Percentiles rank a stretch among this genome's conserved stretches.
Evolutionary conservation across 2,888 invertebrate genomes (phyloP).

Genomic region (Agrypnus murinus): DNA sequence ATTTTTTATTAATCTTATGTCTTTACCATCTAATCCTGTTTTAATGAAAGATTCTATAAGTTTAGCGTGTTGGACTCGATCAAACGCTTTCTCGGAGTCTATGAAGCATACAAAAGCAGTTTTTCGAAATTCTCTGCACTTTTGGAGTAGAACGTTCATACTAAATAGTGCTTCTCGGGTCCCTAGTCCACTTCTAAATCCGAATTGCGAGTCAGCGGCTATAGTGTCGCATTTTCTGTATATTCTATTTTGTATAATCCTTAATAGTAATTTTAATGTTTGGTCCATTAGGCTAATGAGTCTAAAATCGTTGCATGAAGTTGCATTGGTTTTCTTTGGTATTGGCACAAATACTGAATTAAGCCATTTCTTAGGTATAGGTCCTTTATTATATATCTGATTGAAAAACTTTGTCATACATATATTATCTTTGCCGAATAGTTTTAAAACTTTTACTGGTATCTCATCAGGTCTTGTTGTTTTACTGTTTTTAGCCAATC

Average conservation of each 20-base stretch:
- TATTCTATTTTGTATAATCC: not conserved
- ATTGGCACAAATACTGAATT: conserved; percentile 9
- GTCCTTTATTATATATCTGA: conserved; percentile 2
- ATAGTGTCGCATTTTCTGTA: conserved; percentile 5
- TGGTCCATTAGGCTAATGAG: conserved; percentile 11
- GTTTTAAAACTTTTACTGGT: no score
- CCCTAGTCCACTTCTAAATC: conserved; percentile 1
- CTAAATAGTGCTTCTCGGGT: conserved; percentile 8
- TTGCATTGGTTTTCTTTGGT: conserved; percentile 11
- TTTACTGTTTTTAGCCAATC: no score
- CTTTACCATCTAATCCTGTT: conserved; percentile 3
- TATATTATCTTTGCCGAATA: not conserved
- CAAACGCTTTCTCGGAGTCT: not conserved
- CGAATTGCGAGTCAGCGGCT: not conserved
- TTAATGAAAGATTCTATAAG: not conserved
- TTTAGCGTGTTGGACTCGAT: not conserved
- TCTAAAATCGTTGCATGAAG: not conserved
- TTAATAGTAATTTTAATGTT: not conserved
- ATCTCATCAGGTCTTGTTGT: no score
- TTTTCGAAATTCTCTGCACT: no score
- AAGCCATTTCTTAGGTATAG: not conserved
- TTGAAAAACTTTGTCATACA: not conserved
- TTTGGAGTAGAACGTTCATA: conserved; percentile 12
- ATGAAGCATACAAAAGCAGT: not conserved
- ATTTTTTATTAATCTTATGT: conserved; percentile 10